phyloP scores from a whole-genome alignment of 1,140 invertebrate species.

The Lepidurus packardi region DNA sequence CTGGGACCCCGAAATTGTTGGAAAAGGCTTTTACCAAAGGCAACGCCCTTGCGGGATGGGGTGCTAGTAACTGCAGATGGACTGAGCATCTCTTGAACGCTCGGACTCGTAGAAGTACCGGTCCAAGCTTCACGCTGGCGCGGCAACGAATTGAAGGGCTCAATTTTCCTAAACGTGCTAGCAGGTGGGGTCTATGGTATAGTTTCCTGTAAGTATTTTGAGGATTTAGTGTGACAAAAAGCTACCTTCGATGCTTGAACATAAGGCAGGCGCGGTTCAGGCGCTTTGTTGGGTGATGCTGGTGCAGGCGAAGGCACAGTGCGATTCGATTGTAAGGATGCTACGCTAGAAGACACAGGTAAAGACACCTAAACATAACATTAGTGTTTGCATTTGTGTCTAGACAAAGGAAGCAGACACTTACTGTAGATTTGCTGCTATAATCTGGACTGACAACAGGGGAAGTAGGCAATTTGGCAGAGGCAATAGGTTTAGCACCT shows the following conservation, averaged over 20 bases:
- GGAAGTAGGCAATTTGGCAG: slow-evolving; percentile 7
- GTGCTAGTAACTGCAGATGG: neutral
- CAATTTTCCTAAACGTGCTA: slow-evolving; percentile 59
- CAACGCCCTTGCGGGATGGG: slow-evolving; percentile 43
- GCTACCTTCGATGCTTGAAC: slow-evolving; percentile 25
- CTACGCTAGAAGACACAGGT: slow-evolving; percentile 20
- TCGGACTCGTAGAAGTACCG: slow-evolving; percentile 31
- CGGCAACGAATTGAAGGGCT: slow-evolving; percentile 56
- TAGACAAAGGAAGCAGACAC: neutral
- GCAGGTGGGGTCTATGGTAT: slow-evolving; percentile 61
- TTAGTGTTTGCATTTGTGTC: neutral
- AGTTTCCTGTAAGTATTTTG: slow-evolving; percentile 17
- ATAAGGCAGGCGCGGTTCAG: neutral
- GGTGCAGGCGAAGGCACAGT: neutral
- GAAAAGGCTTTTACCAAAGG: slow-evolving; percentile 64
- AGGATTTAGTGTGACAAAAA: neutral
- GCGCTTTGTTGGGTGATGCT: slow-evolving; percentile 23
- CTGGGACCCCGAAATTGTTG: slow-evolving; percentile 49
- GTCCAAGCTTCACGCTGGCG: slow-evolving; percentile 49
- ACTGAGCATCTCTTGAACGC: slow-evolving; percentile 37
- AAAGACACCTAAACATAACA: slow-evolving; percentile 7
- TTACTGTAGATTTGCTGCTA: slow-evolving; percentile 8
- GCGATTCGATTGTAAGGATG: slow-evolving; percentile 8
- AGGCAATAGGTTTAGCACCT: neutral
- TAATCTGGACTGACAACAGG: neutral